phyloP scores from a whole-genome alignment of 2,888 invertebrate species.

The Allacma fusca region DNA sequence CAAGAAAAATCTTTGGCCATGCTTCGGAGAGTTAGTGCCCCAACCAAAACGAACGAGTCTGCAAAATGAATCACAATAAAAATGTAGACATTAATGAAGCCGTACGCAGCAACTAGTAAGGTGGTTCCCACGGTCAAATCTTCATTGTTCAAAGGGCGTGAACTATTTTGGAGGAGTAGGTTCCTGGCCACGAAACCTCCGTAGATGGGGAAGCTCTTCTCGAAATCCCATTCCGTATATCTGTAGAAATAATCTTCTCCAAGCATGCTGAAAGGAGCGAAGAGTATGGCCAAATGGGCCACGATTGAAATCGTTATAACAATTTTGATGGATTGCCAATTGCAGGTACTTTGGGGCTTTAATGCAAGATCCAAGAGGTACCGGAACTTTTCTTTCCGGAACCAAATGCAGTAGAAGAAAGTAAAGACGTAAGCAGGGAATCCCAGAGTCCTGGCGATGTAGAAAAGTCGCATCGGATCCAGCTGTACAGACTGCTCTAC shows the following conservation, averaged over 20 bases:
- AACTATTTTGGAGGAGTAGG: background rate
- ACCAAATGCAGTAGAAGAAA: conserved; percentile 23
- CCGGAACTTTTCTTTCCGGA: conserved; percentile 1
- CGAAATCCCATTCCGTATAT: conserved; percentile 3
- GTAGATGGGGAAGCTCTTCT: conserved; percentile 8
- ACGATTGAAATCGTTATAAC: background rate
- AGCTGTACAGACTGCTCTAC: background rate
- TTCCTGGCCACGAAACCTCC: conserved; percentile 4
- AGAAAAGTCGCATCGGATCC: background rate
- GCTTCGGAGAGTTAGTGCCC: background rate
- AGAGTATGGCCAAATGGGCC: background rate
- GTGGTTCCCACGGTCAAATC: background rate
- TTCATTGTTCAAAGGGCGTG: background rate
- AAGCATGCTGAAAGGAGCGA: conserved; percentile 13
- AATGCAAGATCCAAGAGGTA: conserved; percentile 1
- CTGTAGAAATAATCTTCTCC: conserved; percentile 22
- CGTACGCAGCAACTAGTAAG: background rate
- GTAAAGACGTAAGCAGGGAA: background rate
- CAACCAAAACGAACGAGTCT: background rate
- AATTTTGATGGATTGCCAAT: background rate
- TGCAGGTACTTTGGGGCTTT: background rate
- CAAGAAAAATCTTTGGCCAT: conserved; percentile 26
- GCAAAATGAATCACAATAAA: conserved; percentile 23
- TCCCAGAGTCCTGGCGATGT: background rate
- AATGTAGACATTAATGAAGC: conserved; percentile 14